Percentiles rank a stretch among this genome's conserved stretches.
phyloP scores from a whole-genome alignment of 2,113 vertebrate genomes.

The Ia io region DNA sequence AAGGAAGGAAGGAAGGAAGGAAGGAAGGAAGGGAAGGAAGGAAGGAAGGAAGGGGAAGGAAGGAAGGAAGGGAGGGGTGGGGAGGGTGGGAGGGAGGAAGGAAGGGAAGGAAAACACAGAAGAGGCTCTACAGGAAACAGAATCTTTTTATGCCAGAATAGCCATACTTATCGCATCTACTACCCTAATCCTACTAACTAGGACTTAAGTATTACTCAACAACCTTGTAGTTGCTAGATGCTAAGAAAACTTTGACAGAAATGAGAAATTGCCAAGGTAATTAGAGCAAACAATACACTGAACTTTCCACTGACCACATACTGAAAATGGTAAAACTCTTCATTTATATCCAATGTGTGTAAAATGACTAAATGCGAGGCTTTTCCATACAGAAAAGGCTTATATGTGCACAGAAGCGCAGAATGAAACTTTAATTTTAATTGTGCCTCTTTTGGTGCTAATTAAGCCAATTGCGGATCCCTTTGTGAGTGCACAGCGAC shows the following conservation, averaged over 20 bases:
- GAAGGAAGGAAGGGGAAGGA: no score
- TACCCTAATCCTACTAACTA: background rate
- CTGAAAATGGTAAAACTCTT: background rate
- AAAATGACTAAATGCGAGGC: slow-evolving; percentile 16
- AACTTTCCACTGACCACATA: background rate
- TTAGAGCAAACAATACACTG: background rate
- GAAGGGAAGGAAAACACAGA: no score
- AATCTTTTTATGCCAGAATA: background rate
- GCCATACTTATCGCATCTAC: background rate
- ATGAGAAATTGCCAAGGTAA: background rate
- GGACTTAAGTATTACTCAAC: background rate
- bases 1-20: background rate
- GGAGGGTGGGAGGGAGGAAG: rapidly evolving
- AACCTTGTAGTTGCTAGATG: background rate
- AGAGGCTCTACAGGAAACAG: background rate
- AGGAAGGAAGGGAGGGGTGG: background rate
- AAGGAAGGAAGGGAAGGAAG: no score
- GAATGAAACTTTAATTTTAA: slow-evolving; percentile 74
- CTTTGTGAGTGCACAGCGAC: slow-evolving; percentile 38
- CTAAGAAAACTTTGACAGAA: background rate
- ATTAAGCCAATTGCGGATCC: slow-evolving; percentile 65
- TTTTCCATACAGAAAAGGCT: slow-evolving; percentile 6
- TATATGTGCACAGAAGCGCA: slow-evolving; percentile 46
- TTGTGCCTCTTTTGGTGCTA: slow-evolving; percentile 54
- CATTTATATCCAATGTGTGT: slow-evolving; percentile 5